These are phyloP conservation scores for Onychorhynchus coronatus DNA, from an alignment of 2,113 vertebrate species.

Conservation along the genomic window DNA sequence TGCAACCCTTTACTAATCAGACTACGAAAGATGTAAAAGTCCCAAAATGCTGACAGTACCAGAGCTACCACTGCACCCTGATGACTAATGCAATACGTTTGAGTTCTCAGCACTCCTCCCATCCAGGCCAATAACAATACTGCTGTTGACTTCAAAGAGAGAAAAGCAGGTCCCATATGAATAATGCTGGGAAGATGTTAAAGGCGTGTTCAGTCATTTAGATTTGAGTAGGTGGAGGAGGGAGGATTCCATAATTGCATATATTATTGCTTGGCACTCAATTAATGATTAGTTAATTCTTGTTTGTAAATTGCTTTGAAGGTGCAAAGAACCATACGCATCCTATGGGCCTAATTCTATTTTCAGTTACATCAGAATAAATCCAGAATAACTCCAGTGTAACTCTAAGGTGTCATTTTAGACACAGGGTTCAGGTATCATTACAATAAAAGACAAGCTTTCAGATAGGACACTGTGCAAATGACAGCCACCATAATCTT, in stretches of 20 bases:
- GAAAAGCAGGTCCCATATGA: constrained; percentile 39
- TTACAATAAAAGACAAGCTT: neutral
- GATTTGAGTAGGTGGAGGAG: constrained; percentile 63
- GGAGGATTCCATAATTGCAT: constrained; percentile 54
- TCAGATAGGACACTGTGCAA: neutral
- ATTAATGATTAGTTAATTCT: constrained; percentile 65
- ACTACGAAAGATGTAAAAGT: constrained; percentile 16
- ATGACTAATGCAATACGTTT: constrained; percentile 58
- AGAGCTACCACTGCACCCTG: neutral
- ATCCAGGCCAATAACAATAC: constrained; percentile 29
- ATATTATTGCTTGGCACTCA: constrained; percentile 49
- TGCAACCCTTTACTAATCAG: neutral
- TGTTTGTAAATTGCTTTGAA: constrained; percentile 63
- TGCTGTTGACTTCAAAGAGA: constrained; percentile 63
- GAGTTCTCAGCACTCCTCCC: constrained; percentile 60
- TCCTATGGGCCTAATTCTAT: neutral
- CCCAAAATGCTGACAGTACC: constrained; percentile 57
- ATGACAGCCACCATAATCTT: neutral
- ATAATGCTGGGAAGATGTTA: constrained; percentile 61
- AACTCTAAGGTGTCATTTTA: neutral
- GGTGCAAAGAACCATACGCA: neutral
- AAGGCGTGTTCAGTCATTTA: constrained; percentile 65
- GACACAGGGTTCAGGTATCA: neutral
- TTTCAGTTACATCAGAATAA: neutral
- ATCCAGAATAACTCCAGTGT: neutral